Percentiles rank a stretch among this genome's conserved stretches.
These are phyloP conservation scores for Scolopax rusticola DNA, from an alignment of 2,797 vertebrate species.

Conservation along the genomic window DNA sequence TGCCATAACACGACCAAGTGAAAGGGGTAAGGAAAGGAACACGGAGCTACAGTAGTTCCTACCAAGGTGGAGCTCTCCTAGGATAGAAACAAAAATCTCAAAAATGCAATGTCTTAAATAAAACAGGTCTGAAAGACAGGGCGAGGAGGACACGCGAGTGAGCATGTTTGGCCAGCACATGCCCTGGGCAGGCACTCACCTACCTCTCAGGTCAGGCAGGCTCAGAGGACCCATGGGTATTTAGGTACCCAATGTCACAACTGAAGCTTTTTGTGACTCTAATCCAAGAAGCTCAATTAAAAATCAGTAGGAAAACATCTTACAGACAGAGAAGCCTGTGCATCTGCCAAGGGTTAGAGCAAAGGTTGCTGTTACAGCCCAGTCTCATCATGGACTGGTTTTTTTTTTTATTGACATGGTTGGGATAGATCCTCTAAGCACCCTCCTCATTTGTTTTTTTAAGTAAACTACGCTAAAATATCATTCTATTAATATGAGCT, in stretches of 20 bases:
- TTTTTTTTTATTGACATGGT: not conserved
- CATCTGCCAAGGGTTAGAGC: not conserved
- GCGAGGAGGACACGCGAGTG: rapidly evolving
- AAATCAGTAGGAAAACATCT: not conserved
- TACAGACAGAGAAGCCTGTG: not conserved
- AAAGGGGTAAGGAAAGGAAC: not conserved
- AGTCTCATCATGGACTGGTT: not conserved
- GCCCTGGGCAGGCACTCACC: not conserved
- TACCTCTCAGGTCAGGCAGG: not conserved
- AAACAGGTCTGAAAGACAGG: not conserved
- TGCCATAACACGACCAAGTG: not conserved
- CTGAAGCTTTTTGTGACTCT: not conserved
- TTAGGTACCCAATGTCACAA: not conserved
- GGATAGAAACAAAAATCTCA: not conserved
- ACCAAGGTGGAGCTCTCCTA: too few species aligned
- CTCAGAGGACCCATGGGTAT: not conserved
- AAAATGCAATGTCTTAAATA: rapidly evolving
- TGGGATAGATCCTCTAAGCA: not conserved
- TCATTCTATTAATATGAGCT: not conserved
- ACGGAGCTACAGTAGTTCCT: too few species aligned
- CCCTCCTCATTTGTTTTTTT: not conserved
- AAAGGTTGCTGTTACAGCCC: not conserved
- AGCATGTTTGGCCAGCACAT: rapidly evolving
- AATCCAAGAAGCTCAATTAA: not conserved
- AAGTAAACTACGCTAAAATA: not conserved